phyloP scores from a whole-genome alignment of 2,113 vertebrate genomes.

The Prionailurus viverrinus region DNA sequence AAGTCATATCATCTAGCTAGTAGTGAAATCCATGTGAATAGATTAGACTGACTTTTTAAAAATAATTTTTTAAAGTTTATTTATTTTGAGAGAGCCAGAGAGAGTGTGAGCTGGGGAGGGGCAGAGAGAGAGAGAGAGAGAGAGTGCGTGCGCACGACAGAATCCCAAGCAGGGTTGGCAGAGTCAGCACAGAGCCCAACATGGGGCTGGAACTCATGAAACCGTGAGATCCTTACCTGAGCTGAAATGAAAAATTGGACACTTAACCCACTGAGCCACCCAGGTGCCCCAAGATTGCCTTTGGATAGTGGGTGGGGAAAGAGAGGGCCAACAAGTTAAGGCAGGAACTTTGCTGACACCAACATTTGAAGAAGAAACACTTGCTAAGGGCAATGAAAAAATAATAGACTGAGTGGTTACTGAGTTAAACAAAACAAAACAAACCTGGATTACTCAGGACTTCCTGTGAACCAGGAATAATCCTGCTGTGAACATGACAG shows the following conservation, averaged over 20 bases:
- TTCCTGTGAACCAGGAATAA: background rate
- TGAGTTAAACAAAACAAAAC: slow-evolving; percentile 19
- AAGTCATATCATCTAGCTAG: background rate
- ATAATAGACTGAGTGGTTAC: background rate
- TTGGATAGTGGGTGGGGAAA: background rate
- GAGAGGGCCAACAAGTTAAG: background rate
- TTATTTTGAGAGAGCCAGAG: too few relatives aligned
- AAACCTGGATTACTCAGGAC: background rate
- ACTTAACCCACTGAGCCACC: too few relatives aligned
- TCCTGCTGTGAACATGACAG: background rate
- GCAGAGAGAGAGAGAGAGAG: too few relatives aligned
- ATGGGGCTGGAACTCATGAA: too few relatives aligned
- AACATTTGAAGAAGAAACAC: background rate
- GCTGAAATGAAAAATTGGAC: too few relatives aligned
- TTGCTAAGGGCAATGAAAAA: background rate
- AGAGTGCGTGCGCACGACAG: accelerated
- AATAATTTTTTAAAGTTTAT: too few relatives aligned
- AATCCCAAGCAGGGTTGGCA: too few relatives aligned
- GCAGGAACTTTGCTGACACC: background rate
- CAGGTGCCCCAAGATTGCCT: background rate
- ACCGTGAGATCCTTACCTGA: too few relatives aligned
- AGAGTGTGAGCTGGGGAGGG: too few relatives aligned
- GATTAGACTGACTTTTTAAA: background rate
- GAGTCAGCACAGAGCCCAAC: too few relatives aligned
- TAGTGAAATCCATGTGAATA: background rate